Conservation (phyloP, 2,797 vertebrate species). For the Diglossa cyanea region DNA sequence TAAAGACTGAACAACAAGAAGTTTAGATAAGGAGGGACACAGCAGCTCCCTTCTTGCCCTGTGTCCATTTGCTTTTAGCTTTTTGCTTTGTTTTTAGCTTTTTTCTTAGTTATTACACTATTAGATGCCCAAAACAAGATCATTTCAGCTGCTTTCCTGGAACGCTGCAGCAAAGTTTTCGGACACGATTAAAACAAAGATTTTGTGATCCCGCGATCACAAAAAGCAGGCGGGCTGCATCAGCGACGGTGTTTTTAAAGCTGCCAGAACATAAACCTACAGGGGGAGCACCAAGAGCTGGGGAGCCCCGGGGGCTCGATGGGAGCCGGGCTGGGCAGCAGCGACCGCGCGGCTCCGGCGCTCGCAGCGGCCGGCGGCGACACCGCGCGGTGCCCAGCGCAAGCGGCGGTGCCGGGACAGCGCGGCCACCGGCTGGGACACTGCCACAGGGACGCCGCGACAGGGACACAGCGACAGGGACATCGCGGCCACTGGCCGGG, state of each 20-base stretch:
- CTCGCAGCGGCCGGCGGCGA: neutral
- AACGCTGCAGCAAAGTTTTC: neutral
- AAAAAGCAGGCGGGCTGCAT: neutral
- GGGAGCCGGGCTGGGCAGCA: accelerated
- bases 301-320: accelerated
- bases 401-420: accelerated
- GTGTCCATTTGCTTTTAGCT: neutral
- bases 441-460: too few relatives aligned
- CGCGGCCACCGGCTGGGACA: too few relatives aligned
- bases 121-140: neutral
- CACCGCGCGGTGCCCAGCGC: constrained; percentile 25
- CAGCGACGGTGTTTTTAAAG: accelerated
- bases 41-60: neutral
- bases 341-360: too few relatives aligned
- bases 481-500: too few relatives aligned
- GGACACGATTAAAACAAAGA: accelerated
- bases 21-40: neutral
- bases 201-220: neutral
- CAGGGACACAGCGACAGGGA: too few relatives aligned
- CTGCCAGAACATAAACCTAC: accelerated
- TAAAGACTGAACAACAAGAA: neutral
- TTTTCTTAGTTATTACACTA: neutral
- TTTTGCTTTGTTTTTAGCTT: neutral
- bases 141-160: neutral
- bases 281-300: accelerated